These are phyloP conservation scores for Neostethus bicornis DNA, from an alignment of 2,797 vertebrate genomes.

Conservation along the genomic window DNA sequence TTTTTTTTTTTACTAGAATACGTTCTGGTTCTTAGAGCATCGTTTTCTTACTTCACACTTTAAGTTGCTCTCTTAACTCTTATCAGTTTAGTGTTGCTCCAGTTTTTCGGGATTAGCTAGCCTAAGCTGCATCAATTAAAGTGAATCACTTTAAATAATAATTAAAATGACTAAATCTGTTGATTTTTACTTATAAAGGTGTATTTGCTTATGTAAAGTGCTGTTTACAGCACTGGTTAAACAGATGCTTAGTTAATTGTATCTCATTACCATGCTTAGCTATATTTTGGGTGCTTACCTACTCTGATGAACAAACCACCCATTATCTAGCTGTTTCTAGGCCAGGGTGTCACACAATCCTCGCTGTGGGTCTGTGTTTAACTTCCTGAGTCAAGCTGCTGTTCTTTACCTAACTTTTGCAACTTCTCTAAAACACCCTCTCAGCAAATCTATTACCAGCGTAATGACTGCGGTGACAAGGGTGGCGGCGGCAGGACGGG, in stretches of 20 bases:
- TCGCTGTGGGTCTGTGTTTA: not conserved
- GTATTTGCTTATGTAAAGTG: not conserved
- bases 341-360: not conserved
- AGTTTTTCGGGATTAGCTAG: not conserved
- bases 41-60: not conserved
- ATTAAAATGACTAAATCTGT: not conserved
- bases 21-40: not conserved
- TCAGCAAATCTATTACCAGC: conserved; percentile 10
- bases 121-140: not conserved
- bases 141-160: not conserved
- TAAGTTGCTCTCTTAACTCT: not conserved
- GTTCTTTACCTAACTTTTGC: conserved; percentile 1
- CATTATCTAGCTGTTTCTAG: not conserved
- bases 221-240: not conserved
- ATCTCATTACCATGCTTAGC: not conserved
- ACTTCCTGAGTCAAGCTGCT: conserved; percentile 1
- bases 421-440: conserved; percentile 6
- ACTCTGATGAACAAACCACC: not conserved
- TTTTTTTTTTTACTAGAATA: not conserved
- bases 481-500: conserved; percentile 11
- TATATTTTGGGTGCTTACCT: not conserved
- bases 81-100: not conserved
- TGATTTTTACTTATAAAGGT: not conserved
- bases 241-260: not conserved
- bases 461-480: conserved; percentile 20